Percentiles rank a stretch among this genome's conserved stretches.
phyloP scores from a whole-genome alignment of 1,140 invertebrate genomes.

The Oedothorax gibbosus region DNA sequence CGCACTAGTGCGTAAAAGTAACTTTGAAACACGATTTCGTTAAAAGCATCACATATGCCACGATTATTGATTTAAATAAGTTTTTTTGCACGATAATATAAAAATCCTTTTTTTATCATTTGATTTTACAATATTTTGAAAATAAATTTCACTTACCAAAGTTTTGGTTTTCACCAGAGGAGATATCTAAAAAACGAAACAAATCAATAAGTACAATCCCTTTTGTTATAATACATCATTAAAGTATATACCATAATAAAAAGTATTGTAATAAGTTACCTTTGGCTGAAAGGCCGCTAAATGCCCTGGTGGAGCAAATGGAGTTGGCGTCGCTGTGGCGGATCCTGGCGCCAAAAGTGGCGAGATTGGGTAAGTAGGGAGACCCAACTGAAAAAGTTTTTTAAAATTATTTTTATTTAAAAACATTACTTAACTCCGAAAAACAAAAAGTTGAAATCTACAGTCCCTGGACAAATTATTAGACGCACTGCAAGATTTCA shows the following conservation, averaged over 20 bases:
- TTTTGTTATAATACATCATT: not conserved
- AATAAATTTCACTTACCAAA: slow-evolving; percentile 15
- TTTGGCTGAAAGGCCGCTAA: slow-evolving; percentile 88
- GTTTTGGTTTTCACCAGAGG: slow-evolving; percentile 51
- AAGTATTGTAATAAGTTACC: slow-evolving; percentile 73
- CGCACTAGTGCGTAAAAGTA: too few relatives aligned
- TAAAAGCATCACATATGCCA: too few relatives aligned
- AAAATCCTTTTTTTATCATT: too few relatives aligned
- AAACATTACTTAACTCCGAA: not conserved
- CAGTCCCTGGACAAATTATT: too few relatives aligned
- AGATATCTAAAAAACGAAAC: slow-evolving; percentile 34
- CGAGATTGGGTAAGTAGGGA: slow-evolving; percentile 76
- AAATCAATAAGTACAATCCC: not conserved
- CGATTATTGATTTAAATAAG: too few relatives aligned
- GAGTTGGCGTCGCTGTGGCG: slow-evolving; percentile 50
- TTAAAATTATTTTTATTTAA: not conserved
- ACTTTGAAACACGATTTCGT: too few relatives aligned
- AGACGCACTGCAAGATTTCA: too few relatives aligned
- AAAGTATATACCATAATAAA: not conserved
- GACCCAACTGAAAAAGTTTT: slow-evolving; percentile 66
- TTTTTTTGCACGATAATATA: too few relatives aligned
- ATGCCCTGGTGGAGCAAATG: slow-evolving; percentile 77
- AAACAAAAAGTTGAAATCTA: too few relatives aligned
- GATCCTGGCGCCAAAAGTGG: slow-evolving; percentile 80
- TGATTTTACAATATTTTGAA: too few relatives aligned